These are phyloP conservation scores for Apamea monoglypha DNA, from an alignment of 2,888 invertebrate genomes.

Conservation along the genomic window DNA sequence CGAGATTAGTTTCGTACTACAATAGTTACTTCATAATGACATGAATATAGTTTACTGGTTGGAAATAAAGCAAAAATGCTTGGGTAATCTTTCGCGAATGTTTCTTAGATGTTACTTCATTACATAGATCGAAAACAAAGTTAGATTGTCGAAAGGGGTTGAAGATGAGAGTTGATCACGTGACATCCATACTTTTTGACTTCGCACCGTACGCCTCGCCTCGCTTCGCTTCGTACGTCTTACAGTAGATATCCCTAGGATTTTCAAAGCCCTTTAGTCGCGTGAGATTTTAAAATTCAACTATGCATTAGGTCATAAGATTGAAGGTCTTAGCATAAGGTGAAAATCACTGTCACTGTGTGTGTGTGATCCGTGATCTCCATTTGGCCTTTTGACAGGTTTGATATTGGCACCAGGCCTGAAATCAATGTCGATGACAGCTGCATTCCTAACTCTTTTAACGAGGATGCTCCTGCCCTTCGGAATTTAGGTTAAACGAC, in stretches of 20 bases:
- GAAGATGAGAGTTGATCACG: no score
- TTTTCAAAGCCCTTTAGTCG: neutral
- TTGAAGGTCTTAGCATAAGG: neutral
- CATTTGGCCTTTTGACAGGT: neutral
- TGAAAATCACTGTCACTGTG: no score
- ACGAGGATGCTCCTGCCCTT: neutral
- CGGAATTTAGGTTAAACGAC: neutral
- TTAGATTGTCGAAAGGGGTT: neutral
- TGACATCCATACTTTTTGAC: neutral
- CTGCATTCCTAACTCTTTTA: neutral
- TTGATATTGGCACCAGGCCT: conserved; percentile 1
- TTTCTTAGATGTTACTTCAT: conserved; percentile 7
- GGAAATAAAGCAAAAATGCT: conserved; percentile 1
- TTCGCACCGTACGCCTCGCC: no score
- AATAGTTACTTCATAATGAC: conserved; percentile 17
- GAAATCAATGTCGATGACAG: neutral
- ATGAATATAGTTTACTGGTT: conserved; percentile 2
- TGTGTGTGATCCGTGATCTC: no score
- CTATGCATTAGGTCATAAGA: neutral
- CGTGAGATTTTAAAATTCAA: neutral
- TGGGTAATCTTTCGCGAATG: conserved; percentile 12
- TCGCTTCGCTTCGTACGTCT: no score
- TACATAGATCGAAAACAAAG: neutral
- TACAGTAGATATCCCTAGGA: neutral
- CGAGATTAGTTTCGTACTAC: conserved; percentile 1